Conservation (phyloP, 2,113 vertebrate genomes). For the Arenaria interpres region DNA sequence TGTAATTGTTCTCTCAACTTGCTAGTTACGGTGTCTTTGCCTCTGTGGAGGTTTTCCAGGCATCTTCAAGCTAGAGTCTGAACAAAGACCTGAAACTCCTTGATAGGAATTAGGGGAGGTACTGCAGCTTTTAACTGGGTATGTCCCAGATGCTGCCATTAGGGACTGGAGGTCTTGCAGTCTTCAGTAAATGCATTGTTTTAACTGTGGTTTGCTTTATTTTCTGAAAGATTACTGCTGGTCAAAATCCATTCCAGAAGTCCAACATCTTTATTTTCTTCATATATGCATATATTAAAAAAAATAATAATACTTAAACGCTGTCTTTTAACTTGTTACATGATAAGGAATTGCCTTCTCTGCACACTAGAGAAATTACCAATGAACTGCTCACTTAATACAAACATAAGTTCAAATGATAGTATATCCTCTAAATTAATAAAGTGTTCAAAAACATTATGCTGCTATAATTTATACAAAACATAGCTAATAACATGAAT, state of each 20-base stretch:
- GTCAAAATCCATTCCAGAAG: neutral
- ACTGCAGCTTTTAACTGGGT: neutral
- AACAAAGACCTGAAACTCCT: neutral
- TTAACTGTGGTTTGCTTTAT: neutral
- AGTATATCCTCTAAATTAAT: neutral
- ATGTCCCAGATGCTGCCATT: too few species aligned
- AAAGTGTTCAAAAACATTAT: neutral
- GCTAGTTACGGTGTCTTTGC: neutral
- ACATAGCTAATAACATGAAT: neutral
- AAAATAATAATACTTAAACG: neutral
- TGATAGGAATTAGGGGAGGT: neutral
- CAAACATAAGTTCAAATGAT: neutral
- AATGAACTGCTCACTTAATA: neutral
- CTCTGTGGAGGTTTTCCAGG: neutral
- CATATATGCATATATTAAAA: neutral
- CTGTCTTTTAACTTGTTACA: neutral
- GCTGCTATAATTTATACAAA: neutral
- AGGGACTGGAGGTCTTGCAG: neutral
- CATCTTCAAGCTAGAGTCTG: neutral
- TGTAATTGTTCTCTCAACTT: neutral
- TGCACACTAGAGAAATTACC: neutral
- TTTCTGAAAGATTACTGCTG: neutral
- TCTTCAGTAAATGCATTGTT: neutral
- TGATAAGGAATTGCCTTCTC: neutral
- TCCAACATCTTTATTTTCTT: neutral